Evolutionary conservation across 2,113 vertebrate genomes (phyloP), one percentile per base, ranked within the genome.

Genomic region (Podarcis muralis): DNA sequence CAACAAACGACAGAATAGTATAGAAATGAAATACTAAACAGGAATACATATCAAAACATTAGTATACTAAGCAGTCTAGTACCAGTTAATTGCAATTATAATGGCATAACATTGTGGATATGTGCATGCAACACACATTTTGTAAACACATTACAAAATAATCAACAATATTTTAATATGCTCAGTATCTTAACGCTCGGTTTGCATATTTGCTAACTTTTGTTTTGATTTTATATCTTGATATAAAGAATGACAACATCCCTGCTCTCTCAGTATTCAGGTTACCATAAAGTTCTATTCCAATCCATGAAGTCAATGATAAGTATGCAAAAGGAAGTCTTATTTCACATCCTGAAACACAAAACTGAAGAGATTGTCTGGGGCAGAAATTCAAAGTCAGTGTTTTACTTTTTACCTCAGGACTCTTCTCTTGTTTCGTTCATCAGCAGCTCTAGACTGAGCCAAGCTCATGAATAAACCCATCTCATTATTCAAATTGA

Each of bases 321-420:
- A 13, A 68, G 69, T 72, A n/a, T 72, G 30, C 69, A 72, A 32
- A n/a, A 68, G 79, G 12, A 92, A 86, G 90, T 48, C 43, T 48
- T 48, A 48, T 48, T 77, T 87, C 27, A 83, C 69, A 74, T 22
- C 78, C 84, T n/a, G 30, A 91, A 57, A 53, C 9, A 68, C 88
- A 87, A 90, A 86, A 30, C 85, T 11, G 43, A n/a, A 66, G 83
- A 90, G 9, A 43, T 3, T 88, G 20, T 80, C 22, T 71, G 32
- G 15, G 40, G 68, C 72, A 20, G 72, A 86, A 66, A 82, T 71
- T 84, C 79, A 82, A n/a, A 23, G 83, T 72, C 84, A 84, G 48
- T 72, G 7, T 37, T 57, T 43, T 0, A 18, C 87, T 92, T 86
- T 78, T 65, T 48, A 65, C 66, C 27, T 82, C 43, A 66, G 74